Evolutionary conservation across 2,113 vertebrate genomes (phyloP).

Genomic region (Ceyx margarethae): DNA sequence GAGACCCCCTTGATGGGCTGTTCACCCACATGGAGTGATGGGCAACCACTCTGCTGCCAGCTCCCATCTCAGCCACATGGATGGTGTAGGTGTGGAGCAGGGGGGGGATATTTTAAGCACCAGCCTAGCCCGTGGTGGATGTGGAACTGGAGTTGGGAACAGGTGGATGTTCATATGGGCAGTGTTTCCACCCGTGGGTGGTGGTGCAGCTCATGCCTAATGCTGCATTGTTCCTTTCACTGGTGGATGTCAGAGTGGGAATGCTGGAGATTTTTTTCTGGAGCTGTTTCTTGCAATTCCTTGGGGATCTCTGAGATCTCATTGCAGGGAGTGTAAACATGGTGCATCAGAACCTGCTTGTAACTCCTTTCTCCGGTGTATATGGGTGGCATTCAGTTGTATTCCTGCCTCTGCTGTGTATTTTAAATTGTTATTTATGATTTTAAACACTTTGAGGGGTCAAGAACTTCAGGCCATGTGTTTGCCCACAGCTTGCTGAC

Average conservation of each 20-base stretch:
- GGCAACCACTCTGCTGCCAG: neutral
- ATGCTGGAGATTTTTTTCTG: neutral
- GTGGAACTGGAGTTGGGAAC: neutral
- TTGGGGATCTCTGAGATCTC: neutral
- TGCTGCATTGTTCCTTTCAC: neutral
- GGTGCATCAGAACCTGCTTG: neutral
- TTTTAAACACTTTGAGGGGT: neutral
- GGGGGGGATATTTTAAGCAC: neutral
- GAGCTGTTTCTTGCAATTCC: neutral
- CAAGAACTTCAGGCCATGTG: neutral
- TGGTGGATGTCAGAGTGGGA: neutral
- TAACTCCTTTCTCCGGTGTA: neutral
- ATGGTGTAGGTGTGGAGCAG: fast-evolving
- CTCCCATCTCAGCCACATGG: no score
- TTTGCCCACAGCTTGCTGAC: neutral
- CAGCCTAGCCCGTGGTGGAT: neutral
- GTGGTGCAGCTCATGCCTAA: neutral
- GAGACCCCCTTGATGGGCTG: neutral
- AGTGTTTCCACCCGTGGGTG: neutral
- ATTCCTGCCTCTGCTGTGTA: neutral
- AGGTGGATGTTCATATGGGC: no score
- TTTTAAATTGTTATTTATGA: neutral
- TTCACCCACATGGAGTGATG: neutral
- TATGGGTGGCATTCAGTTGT: neutral
- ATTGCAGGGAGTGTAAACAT: neutral